These are phyloP conservation scores for Luehdorfia chinensis DNA, from an alignment of 1,140 invertebrate species.

Conservation along the genomic window DNA sequence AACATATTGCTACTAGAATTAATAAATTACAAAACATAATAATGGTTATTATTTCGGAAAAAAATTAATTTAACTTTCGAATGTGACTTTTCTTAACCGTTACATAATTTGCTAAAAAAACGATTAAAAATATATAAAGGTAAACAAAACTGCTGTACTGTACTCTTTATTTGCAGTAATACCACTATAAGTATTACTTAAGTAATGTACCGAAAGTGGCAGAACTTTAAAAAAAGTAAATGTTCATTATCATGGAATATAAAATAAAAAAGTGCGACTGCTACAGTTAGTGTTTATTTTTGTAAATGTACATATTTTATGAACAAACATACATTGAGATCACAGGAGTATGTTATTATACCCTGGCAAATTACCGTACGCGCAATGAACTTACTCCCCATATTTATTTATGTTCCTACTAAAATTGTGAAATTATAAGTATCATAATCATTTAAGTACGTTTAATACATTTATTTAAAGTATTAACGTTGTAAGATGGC, in stretches of 20 bases:
- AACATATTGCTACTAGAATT: no score
- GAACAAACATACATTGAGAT: slow-evolving; percentile 68
- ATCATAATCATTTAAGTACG: slow-evolving; percentile 20
- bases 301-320: slow-evolving; percentile 41
- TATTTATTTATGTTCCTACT: slow-evolving; percentile 4
- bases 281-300: slow-evolving; percentile 33
- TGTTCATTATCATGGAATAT: not conserved
- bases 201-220: slow-evolving; percentile 1
- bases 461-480: slow-evolving; percentile 24
- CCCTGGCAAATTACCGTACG: slow-evolving; percentile 61
- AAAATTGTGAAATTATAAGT: not conserved
- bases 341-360: slow-evolving; percentile 65
- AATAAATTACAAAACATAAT: no score
- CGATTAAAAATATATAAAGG: no score
- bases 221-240: not conserved
- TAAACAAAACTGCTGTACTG: no score
- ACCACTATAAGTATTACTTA: not conserved
- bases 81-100: no score
- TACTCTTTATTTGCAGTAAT: no score
- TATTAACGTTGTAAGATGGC: not conserved
- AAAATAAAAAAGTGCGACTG: no score
- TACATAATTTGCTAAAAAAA: no score
- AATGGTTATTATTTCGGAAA: no score
- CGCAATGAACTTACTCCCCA: slow-evolving; percentile 31
- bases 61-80: no score